Conservation (phyloP, 1,140 invertebrate species). For the Euwallacea fornicatus region DNA sequence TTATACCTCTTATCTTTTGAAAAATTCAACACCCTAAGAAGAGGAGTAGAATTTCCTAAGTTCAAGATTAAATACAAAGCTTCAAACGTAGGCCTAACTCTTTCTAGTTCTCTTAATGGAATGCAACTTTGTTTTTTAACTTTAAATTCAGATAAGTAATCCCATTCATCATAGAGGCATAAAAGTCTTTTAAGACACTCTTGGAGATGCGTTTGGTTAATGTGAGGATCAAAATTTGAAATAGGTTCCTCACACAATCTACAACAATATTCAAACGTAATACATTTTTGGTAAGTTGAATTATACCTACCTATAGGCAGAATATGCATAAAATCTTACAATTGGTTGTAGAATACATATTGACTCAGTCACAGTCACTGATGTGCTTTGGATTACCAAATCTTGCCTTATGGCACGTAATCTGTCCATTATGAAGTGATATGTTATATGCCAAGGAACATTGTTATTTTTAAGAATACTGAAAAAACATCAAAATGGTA, state of each 20-base stretch:
- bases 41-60: conserved; percentile 57
- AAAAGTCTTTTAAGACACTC: conserved; percentile 63
- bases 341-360: conserved; percentile 67
- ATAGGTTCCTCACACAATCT: conserved; percentile 58
- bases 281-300: conserved; percentile 5
- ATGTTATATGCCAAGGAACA: conserved; percentile 62
- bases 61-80: conserved; percentile 63
- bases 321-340: conserved; percentile 68
- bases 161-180: conserved; percentile 59
- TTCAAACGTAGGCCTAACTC: conserved; percentile 55
- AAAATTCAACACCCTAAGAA: conserved; percentile 56
- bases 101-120: conserved; percentile 16
- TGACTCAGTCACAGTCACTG: conserved; percentile 48
- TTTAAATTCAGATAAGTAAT: conserved; percentile 26
- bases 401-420: conserved; percentile 74
- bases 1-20: conserved; percentile 48
- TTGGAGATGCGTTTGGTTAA: conserved; percentile 62
- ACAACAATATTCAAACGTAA: conserved; percentile 41
- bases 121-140: conserved; percentile 6
- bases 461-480: conserved; percentile 34
- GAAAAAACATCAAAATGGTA: conserved; percentile 14
- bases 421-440: conserved; percentile 77
- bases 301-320: conserved; percentile 63
- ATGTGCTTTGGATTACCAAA: conserved; percentile 68
- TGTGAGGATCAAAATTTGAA: conserved; percentile 59